phyloP scores from a whole-genome alignment of 2,888 invertebrate species.

The Eurytoma californica region DNA sequence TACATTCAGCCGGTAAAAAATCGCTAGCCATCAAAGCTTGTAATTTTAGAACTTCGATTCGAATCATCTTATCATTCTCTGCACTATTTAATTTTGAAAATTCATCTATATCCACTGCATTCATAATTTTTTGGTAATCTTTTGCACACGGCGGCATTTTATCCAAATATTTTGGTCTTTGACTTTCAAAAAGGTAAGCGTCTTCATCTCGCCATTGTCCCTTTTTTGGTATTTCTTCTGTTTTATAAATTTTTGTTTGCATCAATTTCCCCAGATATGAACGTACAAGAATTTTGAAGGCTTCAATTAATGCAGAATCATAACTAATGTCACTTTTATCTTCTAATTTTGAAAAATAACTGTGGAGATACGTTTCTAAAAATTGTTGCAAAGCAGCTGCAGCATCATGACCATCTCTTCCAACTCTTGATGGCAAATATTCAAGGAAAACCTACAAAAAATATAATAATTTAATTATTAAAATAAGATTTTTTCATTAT shows the following conservation, averaged over 20 bases:
- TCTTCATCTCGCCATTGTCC: constrained; percentile 63
- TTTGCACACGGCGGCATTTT: constrained; percentile 75
- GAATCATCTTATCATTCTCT: constrained; percentile 58
- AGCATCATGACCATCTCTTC: constrained; percentile 74
- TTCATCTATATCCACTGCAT: constrained; percentile 60
- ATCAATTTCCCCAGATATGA: constrained; percentile 78
- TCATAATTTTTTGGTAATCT: constrained; percentile 63
- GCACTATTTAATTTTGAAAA: constrained; percentile 57
- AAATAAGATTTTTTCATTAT: neutral
- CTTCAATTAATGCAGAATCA: constrained; percentile 76
- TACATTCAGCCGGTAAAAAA: constrained; percentile 77
- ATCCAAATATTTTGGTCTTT: constrained; percentile 76
- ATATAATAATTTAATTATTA: neutral
- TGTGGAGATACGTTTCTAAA: constrained; percentile 70
- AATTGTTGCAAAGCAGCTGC: constrained; percentile 72
- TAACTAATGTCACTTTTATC: constrained; percentile 69
- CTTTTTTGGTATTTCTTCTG: constrained; percentile 58
- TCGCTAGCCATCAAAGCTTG: constrained; percentile 79
- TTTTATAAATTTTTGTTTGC: constrained; percentile 67
- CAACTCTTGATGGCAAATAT: constrained; percentile 82
- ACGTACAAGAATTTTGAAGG: constrained; percentile 79
- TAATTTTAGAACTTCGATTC: constrained; percentile 70
- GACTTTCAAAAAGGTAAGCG: constrained; percentile 74
- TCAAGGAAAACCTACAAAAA: constrained; percentile 78
- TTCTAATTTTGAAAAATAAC: constrained; percentile 62